These are phyloP conservation scores for Anguilla japonica DNA, from an alignment of 2,113 vertebrate species.

Conservation along the genomic window DNA sequence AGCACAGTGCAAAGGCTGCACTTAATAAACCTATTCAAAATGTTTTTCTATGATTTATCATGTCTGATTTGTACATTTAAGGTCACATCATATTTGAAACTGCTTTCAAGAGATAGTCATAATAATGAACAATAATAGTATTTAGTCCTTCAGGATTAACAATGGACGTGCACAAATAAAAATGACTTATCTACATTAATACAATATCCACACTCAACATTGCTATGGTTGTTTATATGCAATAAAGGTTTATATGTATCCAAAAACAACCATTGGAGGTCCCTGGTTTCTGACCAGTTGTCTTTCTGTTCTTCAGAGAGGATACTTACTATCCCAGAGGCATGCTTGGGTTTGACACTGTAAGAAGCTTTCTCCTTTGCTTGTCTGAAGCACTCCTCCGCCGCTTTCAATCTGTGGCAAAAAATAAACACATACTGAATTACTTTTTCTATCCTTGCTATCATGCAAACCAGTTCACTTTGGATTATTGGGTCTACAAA, in stretches of 20 bases:
- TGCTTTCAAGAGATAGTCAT: not conserved
- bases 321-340: constrained; percentile 89
- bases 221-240: not conserved
- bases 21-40: no score
- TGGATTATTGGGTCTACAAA: not conserved
- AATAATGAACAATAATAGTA: not conserved
- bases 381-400: constrained; percentile 87
- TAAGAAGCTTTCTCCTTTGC: constrained; percentile 91
- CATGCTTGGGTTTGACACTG: constrained; percentile 92
- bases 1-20: not conserved
- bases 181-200: not conserved
- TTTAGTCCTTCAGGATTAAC: no score
- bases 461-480: not conserved
- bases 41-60: not conserved
- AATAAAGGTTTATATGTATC: not conserved
- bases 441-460: no score
- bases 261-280: not conserved
- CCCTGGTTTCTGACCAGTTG: not conserved
- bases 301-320: not conserved
- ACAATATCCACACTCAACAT: not conserved
- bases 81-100: not conserved
- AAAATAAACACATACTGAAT: not conserved
- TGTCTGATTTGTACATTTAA: not conserved
- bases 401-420: constrained; percentile 81
- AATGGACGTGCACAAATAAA: no score